phyloP scores from a whole-genome alignment of 1,140 invertebrate genomes.

The Pygmarrhopalites habei region DNA sequence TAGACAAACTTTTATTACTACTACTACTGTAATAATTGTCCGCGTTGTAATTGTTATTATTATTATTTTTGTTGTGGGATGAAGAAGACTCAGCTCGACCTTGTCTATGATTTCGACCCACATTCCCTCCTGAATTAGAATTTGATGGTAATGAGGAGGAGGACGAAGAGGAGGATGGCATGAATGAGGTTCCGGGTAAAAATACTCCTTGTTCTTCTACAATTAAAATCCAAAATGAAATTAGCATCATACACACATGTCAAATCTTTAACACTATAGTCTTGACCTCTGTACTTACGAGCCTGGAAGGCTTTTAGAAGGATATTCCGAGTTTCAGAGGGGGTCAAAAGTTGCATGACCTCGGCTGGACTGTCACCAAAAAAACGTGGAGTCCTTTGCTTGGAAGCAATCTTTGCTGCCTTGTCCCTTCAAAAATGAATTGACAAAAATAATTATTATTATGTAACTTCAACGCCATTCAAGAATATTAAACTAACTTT shows the following conservation, averaged over 20 bases:
- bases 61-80: neutral
- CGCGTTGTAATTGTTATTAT: neutral
- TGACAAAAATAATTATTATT: constrained; percentile 8
- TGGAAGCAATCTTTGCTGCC: constrained; percentile 23
- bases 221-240: too few species aligned
- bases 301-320: constrained; percentile 26
- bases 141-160: neutral
- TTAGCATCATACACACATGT: too few species aligned
- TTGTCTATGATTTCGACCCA: constrained; percentile 15
- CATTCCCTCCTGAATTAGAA: neutral
- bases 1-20: neutral
- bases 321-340: constrained; percentile 30
- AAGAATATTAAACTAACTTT: too few species aligned
- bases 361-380: constrained; percentile 1
- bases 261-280: too few species aligned
- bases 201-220: constrained; percentile 9
- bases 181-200: constrained; percentile 2
- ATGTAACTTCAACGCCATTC: too few species aligned
- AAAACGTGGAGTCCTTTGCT: constrained; percentile 14
- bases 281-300: too few species aligned
- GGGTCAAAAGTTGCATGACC: constrained; percentile 16
- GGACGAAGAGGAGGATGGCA: constrained; percentile 6
- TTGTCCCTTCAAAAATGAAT: constrained; percentile 17
- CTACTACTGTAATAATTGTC: neutral
- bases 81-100: neutral